These are phyloP conservation scores for Colletes latitarsis DNA, from an alignment of 1,140 invertebrate species.

Conservation along the genomic window DNA sequence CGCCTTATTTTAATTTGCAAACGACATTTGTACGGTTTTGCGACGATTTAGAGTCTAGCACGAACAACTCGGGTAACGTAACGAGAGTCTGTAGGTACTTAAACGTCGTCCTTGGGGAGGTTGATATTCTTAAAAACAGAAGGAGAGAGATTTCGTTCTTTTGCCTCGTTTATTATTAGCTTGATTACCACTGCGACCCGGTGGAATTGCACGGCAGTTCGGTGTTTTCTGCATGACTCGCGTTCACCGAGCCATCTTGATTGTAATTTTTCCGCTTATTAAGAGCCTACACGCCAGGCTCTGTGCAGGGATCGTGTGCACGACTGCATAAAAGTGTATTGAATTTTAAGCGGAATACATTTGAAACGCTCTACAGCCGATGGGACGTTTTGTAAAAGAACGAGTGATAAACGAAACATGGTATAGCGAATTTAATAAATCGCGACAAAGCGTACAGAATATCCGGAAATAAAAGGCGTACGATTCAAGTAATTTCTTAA, in stretches of 20 bases:
- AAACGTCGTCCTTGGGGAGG: slow-evolving; percentile 38
- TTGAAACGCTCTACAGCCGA: background rate
- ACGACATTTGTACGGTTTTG: too few species aligned
- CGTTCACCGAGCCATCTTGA: slow-evolving; percentile 7
- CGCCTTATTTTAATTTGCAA: too few species aligned
- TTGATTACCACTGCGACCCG: slow-evolving; percentile 11
- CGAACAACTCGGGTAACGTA: background rate
- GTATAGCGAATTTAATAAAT: background rate
- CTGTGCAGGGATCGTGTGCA: background rate
- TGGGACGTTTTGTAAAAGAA: background rate
- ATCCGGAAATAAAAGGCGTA: background rate
- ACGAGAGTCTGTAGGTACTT: slow-evolving; percentile 12
- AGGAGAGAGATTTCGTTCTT: slow-evolving; percentile 25
- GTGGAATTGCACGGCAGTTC: slow-evolving; percentile 11
- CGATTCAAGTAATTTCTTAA: too few species aligned
- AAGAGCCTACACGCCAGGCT: background rate
- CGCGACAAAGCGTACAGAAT: background rate
- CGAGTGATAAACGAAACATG: background rate
- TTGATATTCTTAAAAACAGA: slow-evolving; percentile 30
- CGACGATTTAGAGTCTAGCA: too few species aligned
- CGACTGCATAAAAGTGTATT: background rate
- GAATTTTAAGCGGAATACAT: slow-evolving; percentile 14
- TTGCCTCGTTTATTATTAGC: slow-evolving; percentile 37
- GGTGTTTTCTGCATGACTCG: slow-evolving; percentile 9
- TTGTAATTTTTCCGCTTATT: slow-evolving; percentile 32